Evolutionary conservation across 2,888 invertebrate genomes (phyloP).

Genomic region (Apamea epomidion): DNA sequence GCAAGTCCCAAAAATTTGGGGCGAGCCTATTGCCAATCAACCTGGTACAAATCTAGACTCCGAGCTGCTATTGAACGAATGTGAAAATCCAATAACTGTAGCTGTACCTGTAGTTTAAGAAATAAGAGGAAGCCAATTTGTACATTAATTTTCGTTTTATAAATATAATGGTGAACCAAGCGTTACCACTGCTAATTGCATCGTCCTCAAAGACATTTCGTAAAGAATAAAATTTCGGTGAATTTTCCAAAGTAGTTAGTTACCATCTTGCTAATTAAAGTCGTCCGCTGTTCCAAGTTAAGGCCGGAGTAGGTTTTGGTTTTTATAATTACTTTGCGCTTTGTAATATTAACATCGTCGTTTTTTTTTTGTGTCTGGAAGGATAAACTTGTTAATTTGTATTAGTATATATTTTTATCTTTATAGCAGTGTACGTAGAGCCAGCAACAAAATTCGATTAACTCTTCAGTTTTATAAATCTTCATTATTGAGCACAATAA

Average conservation of each 20-base stretch:
- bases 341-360: conserved; percentile 10
- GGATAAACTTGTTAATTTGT: background rate
- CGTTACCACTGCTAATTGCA: conserved; percentile 45
- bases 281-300: conserved; percentile 43
- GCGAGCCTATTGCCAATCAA: no score
- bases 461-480: background rate
- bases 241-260: conserved; percentile 39
- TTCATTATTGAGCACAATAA: background rate
- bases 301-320: conserved; percentile 33
- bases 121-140: background rate
- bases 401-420: background rate
- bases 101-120: no score
- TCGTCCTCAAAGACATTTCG: conserved; percentile 39
- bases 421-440: background rate
- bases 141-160: background rate
- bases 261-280: conserved; percentile 52
- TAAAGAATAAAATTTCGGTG: conserved; percentile 32
- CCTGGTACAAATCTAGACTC: no score
- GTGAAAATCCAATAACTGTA: no score
- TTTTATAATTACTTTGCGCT: conserved; percentile 49
- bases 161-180: conserved; percentile 15
- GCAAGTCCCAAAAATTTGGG: no score
- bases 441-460: background rate
- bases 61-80: no score
- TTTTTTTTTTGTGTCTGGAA: background rate